These are phyloP conservation scores for Pygoscelis antarcticus DNA, from an alignment of 2,113 vertebrate genomes.

Conservation along the genomic window DNA sequence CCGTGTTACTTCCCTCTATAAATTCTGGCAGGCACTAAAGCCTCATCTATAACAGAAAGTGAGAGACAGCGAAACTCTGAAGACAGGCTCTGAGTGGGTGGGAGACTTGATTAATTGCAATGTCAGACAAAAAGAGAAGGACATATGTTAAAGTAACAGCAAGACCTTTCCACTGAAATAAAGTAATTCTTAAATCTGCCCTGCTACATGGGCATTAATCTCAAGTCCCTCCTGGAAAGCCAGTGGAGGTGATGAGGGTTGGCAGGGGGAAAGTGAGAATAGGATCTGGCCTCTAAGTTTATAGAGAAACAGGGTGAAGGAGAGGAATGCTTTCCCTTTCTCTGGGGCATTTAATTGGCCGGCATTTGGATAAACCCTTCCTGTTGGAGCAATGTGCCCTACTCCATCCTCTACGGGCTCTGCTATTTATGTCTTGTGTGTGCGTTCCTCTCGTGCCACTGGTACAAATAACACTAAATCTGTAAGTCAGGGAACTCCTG, in stretches of 20 bases:
- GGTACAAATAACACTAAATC: neutral
- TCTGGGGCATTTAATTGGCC: neutral
- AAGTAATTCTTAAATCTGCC: slow-evolving; percentile 62
- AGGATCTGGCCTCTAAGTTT: slow-evolving; percentile 3
- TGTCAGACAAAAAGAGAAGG: slow-evolving; percentile 59
- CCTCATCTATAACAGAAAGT: slow-evolving; percentile 37
- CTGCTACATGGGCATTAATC: slow-evolving; percentile 37
- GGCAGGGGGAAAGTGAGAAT: neutral
- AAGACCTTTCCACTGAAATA: slow-evolving; percentile 61
- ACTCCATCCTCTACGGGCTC: neutral
- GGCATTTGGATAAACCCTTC: neutral
- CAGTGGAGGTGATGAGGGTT: slow-evolving; percentile 20
- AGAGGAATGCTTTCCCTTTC: neutral
- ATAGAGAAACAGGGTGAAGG: neutral
- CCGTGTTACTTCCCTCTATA: slow-evolving; percentile 4
- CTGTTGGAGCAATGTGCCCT: neutral
- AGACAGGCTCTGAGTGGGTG: slow-evolving; percentile 50
- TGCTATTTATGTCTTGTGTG: neutral
- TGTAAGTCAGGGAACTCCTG: neutral
- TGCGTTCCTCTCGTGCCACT: accelerated
- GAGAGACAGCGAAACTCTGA: slow-evolving; percentile 22
- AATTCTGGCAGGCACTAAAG: slow-evolving; percentile 45
- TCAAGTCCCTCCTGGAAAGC: slow-evolving; percentile 34
- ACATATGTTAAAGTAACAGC: slow-evolving; percentile 61
- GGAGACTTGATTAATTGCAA: slow-evolving; percentile 57